Evolutionary conservation across 2,113 vertebrate genomes (phyloP), one percentile per base, ranked within the genome.

Genomic region (Cephalopholis sonnerati): DNA sequence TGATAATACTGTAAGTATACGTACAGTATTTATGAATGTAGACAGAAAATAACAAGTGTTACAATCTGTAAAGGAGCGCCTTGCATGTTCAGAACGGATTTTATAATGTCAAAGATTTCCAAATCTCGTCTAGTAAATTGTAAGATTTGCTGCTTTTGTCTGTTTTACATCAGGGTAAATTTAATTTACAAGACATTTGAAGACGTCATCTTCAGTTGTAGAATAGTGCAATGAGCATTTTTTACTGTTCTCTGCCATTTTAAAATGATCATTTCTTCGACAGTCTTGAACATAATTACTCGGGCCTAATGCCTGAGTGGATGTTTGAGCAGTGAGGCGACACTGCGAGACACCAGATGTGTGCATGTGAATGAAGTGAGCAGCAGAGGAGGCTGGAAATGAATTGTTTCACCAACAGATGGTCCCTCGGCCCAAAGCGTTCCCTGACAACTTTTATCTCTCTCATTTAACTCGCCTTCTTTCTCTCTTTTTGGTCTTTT

Each of bases 351-450:
- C 54, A 66, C 66, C 79, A 80, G 79, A 87, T 82, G 67, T 91
- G 75, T 72, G 39, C 25, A 59, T 83, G 32, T 58, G 1, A 82
- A 81, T 73, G 46, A 74, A 57, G 4, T 24, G 62, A 71, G 48
- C 74, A 62, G 54, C 72, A 82, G 65, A 71, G 7, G 41, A 80
- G 13, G 51, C 22, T 70, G 50, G 77, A 77, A 77, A 76, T 66
- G 57, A 68, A 83, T 59, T 81, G 59, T 85, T 89, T 83, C 72
- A 74, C 71, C 65, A 85, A 83, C 85, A 88, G 90, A 89, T 90
- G 89, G 81, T 70, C 77, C 57, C 59, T 53, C 65, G 59, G 18
- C 68, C 84, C 62, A 27, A 29, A 84, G 72, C 77, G 44, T 22
- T 15, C 57, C 72, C 75, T 65, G 41, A 76, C 69, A 73, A 77